Conservation (phyloP, 2,888 invertebrate species). For the Hypomecis punctinalis region DNA sequence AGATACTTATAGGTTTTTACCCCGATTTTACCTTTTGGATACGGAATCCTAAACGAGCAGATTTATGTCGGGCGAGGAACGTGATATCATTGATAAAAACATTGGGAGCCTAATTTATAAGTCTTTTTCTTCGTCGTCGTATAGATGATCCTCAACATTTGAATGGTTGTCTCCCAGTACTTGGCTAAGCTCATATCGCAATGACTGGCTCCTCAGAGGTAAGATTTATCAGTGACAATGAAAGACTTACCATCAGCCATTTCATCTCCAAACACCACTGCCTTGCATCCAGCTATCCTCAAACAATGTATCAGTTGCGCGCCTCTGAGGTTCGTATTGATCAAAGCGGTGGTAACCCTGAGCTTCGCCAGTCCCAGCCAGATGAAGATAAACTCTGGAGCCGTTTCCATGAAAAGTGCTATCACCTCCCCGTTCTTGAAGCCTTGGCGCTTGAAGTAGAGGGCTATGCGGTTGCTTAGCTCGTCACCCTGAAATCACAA, state of each 20-base stretch:
- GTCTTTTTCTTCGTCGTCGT: no score
- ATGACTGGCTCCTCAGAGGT: no score
- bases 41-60: no score
- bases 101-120: no score
- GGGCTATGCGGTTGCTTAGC: slow-evolving; percentile 84
- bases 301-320: slow-evolving; percentile 93
- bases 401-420: slow-evolving; percentile 95
- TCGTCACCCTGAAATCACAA: slow-evolving; percentile 79
- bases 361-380: slow-evolving; percentile 97
- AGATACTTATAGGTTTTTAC: no score
- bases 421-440: slow-evolving; percentile 91
- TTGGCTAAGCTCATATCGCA: no score
- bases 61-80: no score
- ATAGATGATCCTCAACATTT: no score
- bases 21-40: no score
- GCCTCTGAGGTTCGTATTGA: slow-evolving; percentile 94
- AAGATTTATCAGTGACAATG: not conserved
- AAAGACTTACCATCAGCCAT: slow-evolving; percentile 71
- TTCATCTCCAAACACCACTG: slow-evolving; percentile 90
- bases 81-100: no score
- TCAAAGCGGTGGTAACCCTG: slow-evolving; percentile 92
- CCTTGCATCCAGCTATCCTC: slow-evolving; percentile 90
- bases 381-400: slow-evolving; percentile 93
- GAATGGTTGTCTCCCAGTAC: no score
- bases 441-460: slow-evolving; percentile 83